Percentiles rank a stretch among this genome's conserved stretches.
phyloP scores from a whole-genome alignment of 2,797 vertebrate genomes.

The Acipenser oxyrinchus region DNA sequence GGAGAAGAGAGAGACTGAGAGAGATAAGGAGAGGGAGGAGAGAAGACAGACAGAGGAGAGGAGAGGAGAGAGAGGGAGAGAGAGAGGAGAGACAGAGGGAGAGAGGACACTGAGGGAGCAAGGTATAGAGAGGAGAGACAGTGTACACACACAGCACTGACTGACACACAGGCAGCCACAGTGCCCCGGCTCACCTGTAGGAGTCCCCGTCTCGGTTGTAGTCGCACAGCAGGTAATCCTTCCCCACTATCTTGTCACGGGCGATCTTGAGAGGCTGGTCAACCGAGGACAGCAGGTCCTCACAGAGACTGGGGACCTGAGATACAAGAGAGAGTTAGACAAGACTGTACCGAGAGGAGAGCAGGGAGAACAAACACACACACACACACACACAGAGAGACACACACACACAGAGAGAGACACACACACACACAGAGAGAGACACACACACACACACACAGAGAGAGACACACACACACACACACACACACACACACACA shows the following conservation, averaged over 20 bases:
- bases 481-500: too few relatives aligned
- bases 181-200: slow-evolving; percentile 68
- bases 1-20: not conserved
- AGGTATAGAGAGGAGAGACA: not conserved
- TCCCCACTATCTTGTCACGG: slow-evolving; percentile 90
- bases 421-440: too few relatives aligned
- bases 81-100: too few relatives aligned
- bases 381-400: not conserved
- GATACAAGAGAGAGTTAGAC: slow-evolving; percentile 9
- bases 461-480: too few relatives aligned
- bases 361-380: not conserved
- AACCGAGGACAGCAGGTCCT: slow-evolving; percentile 97
- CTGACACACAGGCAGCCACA: slow-evolving; percentile 10
- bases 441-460: too few relatives aligned
- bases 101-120: not conserved
- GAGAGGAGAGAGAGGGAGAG: too few relatives aligned
- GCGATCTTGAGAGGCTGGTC: slow-evolving; percentile 99
- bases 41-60: too few relatives aligned
- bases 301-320: slow-evolving; percentile 89
- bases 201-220: slow-evolving; percentile 98
- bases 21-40: not conserved
- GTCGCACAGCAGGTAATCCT: slow-evolving; percentile 96
- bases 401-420: slow-evolving; percentile 33
- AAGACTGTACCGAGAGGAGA: slow-evolving; percentile 7
- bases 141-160: not conserved